These are phyloP conservation scores for Pseudochirops corinnae DNA, from an alignment of 2,797 vertebrate genomes.

Conservation along the genomic window DNA sequence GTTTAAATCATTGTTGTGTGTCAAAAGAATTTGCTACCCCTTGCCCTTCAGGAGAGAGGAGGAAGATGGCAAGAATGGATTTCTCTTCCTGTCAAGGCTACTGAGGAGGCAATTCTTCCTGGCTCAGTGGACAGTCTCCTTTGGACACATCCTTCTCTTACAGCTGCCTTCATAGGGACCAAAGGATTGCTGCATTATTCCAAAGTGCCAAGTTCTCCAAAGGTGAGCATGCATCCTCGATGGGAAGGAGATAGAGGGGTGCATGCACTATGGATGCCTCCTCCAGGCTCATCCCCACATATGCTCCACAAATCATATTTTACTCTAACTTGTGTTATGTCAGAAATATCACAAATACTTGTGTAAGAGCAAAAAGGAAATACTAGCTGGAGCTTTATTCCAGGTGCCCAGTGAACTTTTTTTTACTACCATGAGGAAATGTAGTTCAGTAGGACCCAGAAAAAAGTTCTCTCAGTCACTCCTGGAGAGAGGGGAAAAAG, in stretches of 20 bases:
- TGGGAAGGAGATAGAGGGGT: not conserved
- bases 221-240: not conserved
- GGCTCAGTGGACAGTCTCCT: not conserved
- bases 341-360: not conserved
- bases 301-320: not conserved
- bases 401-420: not conserved
- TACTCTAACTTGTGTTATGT: not conserved
- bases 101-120: not conserved
- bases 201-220: not conserved
- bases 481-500: not conserved
- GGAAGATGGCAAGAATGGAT: not conserved
- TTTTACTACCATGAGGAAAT: not conserved
- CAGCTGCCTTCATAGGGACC: not conserved
- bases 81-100: not conserved
- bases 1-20: not conserved
- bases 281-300: not conserved
- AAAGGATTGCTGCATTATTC: not conserved
- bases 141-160: not conserved
- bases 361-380: not conserved
- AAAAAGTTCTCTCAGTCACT: not conserved
- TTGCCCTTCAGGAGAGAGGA: not conserved
- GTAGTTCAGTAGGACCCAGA: not conserved
- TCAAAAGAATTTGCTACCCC: not conserved
- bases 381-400: not conserved
- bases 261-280: not conserved